Conservation (phyloP, 2,113 vertebrate species). For the Pycnonotus jocosus region DNA sequence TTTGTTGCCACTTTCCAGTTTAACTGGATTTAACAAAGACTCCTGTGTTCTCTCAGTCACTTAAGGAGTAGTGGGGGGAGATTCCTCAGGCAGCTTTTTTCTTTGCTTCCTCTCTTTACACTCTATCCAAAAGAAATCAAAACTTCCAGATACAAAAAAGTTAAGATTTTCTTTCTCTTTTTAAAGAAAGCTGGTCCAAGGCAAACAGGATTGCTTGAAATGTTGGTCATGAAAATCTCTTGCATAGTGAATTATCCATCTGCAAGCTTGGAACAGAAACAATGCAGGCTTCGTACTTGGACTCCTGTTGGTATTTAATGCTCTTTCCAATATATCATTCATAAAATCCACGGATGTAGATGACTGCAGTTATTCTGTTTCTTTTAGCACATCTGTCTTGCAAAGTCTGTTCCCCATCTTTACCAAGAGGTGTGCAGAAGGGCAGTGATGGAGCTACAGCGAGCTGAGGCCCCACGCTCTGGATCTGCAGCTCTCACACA, state of each 20-base stretch:
- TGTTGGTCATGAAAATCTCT: conserved; percentile 33
- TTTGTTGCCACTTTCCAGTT: background rate
- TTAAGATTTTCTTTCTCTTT: background rate
- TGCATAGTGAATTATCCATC: conserved; percentile 53
- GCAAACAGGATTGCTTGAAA: conserved; percentile 42
- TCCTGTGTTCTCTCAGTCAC: background rate
- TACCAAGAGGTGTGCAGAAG: background rate
- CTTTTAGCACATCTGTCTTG: conserved; percentile 37
- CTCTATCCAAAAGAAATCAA: background rate
- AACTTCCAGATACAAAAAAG: background rate
- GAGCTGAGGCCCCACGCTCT: background rate
- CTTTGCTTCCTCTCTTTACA: background rate
- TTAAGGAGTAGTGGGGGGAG: fast-evolving
- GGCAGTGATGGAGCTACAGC: background rate
- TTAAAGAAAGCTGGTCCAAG: conserved; percentile 12
- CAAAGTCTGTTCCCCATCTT: conserved; percentile 7
- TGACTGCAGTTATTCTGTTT: conserved; percentile 20
- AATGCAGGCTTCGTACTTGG: conserved; percentile 38
- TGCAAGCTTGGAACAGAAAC: conserved; percentile 42
- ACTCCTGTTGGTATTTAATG: conserved; percentile 40
- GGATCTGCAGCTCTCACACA: background rate
- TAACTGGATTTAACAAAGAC: background rate
- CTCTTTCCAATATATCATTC: conserved; percentile 63
- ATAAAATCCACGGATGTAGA: conserved; percentile 42
- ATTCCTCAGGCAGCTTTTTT: background rate